A percentile compares a stretch with the other conserved stretches of the same genome.
These are phyloP conservation scores for Megastigmus dorsalis DNA, from an alignment of 2,888 invertebrate genomes.

Conservation along the genomic window DNA sequence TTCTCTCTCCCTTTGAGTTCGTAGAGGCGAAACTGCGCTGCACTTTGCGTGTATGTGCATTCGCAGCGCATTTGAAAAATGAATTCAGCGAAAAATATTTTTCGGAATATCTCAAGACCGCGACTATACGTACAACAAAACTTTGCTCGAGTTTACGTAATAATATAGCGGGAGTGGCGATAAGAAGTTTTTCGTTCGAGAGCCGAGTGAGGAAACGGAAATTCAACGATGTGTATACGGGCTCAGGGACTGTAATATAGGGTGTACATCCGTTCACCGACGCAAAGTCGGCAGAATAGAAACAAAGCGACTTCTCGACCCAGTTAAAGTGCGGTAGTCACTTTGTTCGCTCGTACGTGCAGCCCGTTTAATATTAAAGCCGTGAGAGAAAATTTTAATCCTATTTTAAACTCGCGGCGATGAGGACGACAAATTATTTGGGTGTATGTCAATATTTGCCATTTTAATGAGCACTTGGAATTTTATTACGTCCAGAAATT, in stretches of 20 bases:
- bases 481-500: too few species aligned
- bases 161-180: conserved; percentile 4
- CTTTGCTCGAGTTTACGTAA: conserved; percentile 1
- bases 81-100: not conserved
- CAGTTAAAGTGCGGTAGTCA: conserved; percentile 27
- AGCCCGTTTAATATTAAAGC: conserved; percentile 37
- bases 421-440: too few species aligned
- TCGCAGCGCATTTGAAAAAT: not conserved
- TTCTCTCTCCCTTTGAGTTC: not conserved
- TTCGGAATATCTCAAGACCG: not conserved
- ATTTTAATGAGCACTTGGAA: too few species aligned
- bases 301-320: conserved; percentile 43
- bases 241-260: conserved; percentile 8
- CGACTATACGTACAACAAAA: not conserved
- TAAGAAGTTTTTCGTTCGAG: conserved; percentile 26
- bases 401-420: conserved; percentile 35
- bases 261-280: conserved; percentile 20
- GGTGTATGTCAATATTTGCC: too few species aligned
- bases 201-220: not conserved
- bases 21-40: not conserved
- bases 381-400: conserved; percentile 28
- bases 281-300: conserved; percentile 9
- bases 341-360: conserved; percentile 1
- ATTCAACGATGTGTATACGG: conserved; percentile 5
- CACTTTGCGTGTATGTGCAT: not conserved